Evolutionary conservation across 2,113 vertebrate genomes (phyloP), one percentile per base, ranked within the genome.

Genomic region (Stegostoma tigrinum): DNA sequence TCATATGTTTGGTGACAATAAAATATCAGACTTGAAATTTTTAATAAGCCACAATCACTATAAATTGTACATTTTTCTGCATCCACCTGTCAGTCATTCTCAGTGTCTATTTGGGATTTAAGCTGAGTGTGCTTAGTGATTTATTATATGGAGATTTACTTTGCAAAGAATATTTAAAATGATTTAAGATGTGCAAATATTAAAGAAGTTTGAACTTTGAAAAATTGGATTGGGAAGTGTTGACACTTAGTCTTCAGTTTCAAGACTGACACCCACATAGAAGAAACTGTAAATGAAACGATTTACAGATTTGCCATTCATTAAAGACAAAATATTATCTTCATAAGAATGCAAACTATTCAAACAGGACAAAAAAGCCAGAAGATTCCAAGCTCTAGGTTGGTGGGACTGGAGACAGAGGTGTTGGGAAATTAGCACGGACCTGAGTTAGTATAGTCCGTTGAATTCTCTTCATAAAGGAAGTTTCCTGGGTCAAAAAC

Each of bases 21-120:
- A 70, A 94, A 94, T 94, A n/a, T 94, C 93, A 94, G 42, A 10
- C 24, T 94, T 70, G 67, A 72, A 94, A 38, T 30, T 70, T 67
- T 70, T 23, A 94, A 94, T 94, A 94, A 70, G 12, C 42, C 61
- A 67, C 42, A 21, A 67, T 66, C 64, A 68, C 5, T 21, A 19
- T 94, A 66, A 67, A 67, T 67, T 94, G 34, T 94, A 19, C 38
- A 19, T 21, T 67, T n/a, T 70, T 94, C 38, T 5, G 2, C 30
- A 30, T 27, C 93, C 42, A 94, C 10, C 93, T 34, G 66, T 70
- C 91, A 70, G n/a, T 94, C n/a, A 45, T 94, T 94, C 24, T 14
- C 23, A 42, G 17, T 48, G 2, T 67, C 45, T 42, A 21, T 72
- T 21, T 42, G 19, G n/a, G 14, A 30, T 64, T 91, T 64, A n/a